These are phyloP conservation scores for Fulica atra DNA, from an alignment of 2,113 vertebrate genomes.

Conservation along the genomic window DNA sequence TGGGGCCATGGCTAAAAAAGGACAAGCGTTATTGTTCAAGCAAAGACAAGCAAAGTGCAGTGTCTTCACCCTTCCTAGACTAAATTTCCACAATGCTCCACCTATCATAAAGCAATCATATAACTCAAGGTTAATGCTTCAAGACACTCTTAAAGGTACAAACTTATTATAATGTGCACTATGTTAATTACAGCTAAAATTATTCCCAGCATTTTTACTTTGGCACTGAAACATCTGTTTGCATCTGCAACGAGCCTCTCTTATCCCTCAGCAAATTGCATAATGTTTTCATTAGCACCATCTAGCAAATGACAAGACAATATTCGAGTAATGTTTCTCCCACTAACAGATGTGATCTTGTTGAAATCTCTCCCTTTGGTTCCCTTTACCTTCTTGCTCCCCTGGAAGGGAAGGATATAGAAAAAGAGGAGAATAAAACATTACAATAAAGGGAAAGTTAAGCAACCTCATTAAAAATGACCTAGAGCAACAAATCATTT, in stretches of 20 bases:
- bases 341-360: constrained; percentile 51
- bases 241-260: constrained; percentile 47
- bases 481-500: neutral
- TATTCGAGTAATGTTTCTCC: constrained; percentile 37
- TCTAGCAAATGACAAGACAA: constrained; percentile 39
- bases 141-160: constrained; percentile 59
- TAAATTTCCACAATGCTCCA: neutral
- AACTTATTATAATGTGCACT: constrained; percentile 54
- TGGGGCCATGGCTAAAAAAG: neutral
- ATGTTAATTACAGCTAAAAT: constrained; percentile 75
- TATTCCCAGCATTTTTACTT: constrained; percentile 56
- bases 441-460: neutral
- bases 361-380: constrained; percentile 56
- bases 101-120: neutral
- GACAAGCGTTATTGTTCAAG: neutral
- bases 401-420: neutral
- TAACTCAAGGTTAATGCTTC: constrained; percentile 65
- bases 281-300: constrained; percentile 56
- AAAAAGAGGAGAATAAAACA: neutral
- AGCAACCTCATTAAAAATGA: neutral
- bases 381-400: constrained; percentile 27
- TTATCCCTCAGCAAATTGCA: constrained; percentile 53
- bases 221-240: constrained; percentile 75
- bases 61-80: neutral
- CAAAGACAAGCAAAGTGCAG: neutral